Conservation (phyloP, 2,888 invertebrate species). For the Eristalis arbustorum region DNA sequence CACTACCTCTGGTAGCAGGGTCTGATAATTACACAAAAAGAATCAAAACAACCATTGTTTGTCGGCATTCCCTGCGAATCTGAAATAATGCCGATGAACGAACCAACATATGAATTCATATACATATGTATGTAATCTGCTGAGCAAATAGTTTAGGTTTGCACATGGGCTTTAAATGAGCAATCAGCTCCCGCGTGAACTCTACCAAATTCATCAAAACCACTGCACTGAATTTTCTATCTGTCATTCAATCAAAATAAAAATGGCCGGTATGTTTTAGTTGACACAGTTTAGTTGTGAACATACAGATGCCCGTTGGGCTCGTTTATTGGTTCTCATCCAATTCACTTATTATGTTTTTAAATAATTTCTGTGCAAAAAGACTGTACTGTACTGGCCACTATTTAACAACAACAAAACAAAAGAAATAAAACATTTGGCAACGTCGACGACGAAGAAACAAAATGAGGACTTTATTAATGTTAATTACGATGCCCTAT, state of each 20-base stretch:
- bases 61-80: neutral
- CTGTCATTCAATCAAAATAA: neutral
- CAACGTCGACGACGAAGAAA: neutral
- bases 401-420: too few species aligned
- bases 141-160: too few species aligned
- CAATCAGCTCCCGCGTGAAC: too few species aligned
- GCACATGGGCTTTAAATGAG: too few species aligned
- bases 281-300: too few species aligned
- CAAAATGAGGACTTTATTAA: constrained; percentile 26
- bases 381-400: too few species aligned
- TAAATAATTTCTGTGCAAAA: neutral
- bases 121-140: neutral
- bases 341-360: neutral
- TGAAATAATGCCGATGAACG: neutral
- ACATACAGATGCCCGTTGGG: too few species aligned
- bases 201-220: too few species aligned
- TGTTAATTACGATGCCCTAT: constrained; percentile 48
- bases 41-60: neutral
- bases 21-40: neutral
- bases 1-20: neutral
- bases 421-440: neutral
- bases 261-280: too few species aligned
- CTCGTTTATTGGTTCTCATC: neutral
- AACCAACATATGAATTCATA: neutral
- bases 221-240: too few species aligned